A percentile compares a stretch with the other conserved stretches of the same genome.
Conservation (phyloP, 2,113 vertebrate species). For the Rhinolophus sinicus region DNA sequence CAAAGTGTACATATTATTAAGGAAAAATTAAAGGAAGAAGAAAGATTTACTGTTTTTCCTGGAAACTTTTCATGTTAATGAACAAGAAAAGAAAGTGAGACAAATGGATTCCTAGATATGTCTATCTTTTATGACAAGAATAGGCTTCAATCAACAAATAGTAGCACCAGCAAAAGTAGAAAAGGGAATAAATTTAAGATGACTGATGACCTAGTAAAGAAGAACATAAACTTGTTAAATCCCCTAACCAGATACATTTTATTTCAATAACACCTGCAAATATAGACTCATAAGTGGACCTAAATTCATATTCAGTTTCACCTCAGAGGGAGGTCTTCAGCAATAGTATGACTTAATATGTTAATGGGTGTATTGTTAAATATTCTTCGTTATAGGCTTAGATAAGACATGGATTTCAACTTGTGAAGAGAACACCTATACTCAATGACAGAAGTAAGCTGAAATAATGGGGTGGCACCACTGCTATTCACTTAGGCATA, state of each 20-base stretch:
- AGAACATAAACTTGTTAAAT: background rate
- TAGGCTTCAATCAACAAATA: background rate
- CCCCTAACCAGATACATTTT: background rate
- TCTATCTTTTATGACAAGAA: background rate
- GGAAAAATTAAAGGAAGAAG: background rate
- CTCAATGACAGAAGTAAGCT: background rate
- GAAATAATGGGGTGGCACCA: background rate
- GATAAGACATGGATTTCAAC: background rate
- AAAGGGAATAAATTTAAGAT: slow-evolving; percentile 1
- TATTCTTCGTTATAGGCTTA: background rate
- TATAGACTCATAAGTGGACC: background rate
- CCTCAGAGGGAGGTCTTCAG: background rate
- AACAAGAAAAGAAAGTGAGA: background rate
- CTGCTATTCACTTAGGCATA: background rate
- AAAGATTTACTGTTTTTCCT: background rate
- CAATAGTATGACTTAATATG: background rate
- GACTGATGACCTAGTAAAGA: background rate
- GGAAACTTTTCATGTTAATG: background rate
- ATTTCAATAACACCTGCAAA: slow-evolving; percentile 21
- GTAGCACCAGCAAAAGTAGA: background rate
- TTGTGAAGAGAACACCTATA: background rate
- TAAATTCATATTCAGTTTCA: background rate
- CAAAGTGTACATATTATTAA: background rate
- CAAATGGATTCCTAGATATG: background rate
- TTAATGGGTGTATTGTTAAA: background rate